These are phyloP conservation scores for Poecile montanus DNA, from an alignment of 2,797 vertebrate genomes.

Conservation along the genomic window DNA sequence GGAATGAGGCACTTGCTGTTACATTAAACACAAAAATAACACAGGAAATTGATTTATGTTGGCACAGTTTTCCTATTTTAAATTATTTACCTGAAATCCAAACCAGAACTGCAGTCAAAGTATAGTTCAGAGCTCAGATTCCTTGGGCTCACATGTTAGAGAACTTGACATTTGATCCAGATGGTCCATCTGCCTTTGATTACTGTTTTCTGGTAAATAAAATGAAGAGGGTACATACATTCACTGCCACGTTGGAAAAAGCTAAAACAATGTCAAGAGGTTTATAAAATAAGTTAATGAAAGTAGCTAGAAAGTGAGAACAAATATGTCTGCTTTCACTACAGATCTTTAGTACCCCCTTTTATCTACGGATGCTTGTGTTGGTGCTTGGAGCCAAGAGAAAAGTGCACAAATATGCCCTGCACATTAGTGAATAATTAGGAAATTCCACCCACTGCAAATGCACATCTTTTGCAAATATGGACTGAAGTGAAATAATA, in stretches of 20 bases:
- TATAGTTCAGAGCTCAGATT: conserved; percentile 55
- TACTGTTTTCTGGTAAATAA: conserved; percentile 57
- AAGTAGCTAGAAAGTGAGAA: neutral
- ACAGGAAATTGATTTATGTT: conserved; percentile 72
- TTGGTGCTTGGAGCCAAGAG: neutral
- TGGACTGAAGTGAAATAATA: neutral
- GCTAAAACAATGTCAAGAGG: neutral
- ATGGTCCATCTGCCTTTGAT: conserved; percentile 61
- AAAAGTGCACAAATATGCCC: neutral
- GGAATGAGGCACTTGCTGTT: conserved; percentile 67
- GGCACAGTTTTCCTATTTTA: conserved; percentile 64
- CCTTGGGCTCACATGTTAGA: conserved; percentile 11
- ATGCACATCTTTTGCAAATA: neutral
- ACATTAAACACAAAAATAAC: conserved; percentile 64
- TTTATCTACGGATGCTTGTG: neutral
- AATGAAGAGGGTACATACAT: conserved; percentile 12
- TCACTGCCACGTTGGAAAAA: neutral
- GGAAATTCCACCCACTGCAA: neutral
- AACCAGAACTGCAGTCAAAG: conserved; percentile 59
- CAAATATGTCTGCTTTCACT: neutral
- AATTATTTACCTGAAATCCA: conserved; percentile 73
- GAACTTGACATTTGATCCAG: conserved; percentile 52
- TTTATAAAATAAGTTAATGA: conserved; percentile 25
- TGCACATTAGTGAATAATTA: neutral
- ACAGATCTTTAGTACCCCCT: neutral